Conservation (phyloP, 2,797 vertebrate species). For the Phataginus tricuspis region DNA sequence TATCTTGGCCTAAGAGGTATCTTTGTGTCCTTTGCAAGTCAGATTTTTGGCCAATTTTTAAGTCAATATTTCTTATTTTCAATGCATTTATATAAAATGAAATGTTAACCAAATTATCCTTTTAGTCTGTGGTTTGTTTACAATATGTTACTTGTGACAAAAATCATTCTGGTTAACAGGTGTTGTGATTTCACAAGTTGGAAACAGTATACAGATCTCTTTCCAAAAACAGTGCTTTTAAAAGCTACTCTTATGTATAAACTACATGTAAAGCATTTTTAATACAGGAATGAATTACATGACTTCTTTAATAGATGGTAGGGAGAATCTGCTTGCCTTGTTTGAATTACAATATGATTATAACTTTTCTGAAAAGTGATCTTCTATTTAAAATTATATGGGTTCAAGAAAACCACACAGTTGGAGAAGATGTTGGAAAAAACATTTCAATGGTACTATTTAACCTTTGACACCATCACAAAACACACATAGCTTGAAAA, state of each 20-base stretch:
- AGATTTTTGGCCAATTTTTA: not conserved
- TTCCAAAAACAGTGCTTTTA: not conserved
- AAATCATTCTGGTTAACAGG: not conserved
- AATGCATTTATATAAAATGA: constrained; percentile 20
- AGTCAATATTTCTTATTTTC: constrained; percentile 35
- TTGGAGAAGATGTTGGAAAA: not conserved
- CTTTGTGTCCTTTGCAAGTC: constrained; percentile 9
- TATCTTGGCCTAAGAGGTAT: not conserved
- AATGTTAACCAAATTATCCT: constrained; percentile 22
- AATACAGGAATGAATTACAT: not conserved
- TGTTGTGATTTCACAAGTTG: not conserved
- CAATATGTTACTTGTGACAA: not conserved
- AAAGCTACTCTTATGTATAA: not conserved
- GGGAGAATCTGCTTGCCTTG: not conserved
- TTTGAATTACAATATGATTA: constrained; percentile 2
- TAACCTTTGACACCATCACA: not conserved
- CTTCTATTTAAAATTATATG: not conserved
- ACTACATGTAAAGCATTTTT: not conserved
- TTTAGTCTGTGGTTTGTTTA: constrained; percentile 38
- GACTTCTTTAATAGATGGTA: not conserved
- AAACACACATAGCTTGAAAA: not conserved
- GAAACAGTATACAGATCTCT: not conserved
- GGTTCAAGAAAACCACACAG: not conserved
- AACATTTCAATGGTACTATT: constrained; percentile 38
- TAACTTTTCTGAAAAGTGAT: not conserved